Evolutionary conservation across 2,888 invertebrate genomes (phyloP).

Genomic region (Xestia rhomboidea): DNA sequence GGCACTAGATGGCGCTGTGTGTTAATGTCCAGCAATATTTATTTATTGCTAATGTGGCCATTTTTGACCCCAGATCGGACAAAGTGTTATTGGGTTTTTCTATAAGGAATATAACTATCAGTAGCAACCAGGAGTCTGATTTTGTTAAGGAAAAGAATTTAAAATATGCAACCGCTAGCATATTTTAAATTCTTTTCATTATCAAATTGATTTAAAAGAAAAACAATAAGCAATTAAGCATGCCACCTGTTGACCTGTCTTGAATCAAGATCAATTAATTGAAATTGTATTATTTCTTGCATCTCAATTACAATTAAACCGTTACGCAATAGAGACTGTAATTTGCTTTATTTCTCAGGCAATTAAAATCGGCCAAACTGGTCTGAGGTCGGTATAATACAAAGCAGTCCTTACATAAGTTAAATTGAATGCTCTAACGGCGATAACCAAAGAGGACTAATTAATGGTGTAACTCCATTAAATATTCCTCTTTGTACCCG

Average conservation of each 20-base stretch:
- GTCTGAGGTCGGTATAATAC: slow-evolving; percentile 22
- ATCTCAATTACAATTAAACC: slow-evolving; percentile 39
- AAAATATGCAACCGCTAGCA: too few species aligned
- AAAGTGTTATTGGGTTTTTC: background rate
- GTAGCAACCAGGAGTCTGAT: background rate
- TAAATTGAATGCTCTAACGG: background rate
- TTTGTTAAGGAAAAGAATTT: too few species aligned
- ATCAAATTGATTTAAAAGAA: slow-evolving; percentile 5
- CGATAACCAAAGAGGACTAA: background rate
- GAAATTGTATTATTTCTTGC: slow-evolving; percentile 31
- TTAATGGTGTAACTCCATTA: background rate
- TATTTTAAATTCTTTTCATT: background rate
- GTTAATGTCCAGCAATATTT: too few species aligned
- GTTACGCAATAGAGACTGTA: slow-evolving; percentile 50
- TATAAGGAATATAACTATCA: background rate
- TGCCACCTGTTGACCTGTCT: slow-evolving; percentile 9
- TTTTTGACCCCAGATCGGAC: too few species aligned
- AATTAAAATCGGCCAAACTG: slow-evolving; percentile 56
- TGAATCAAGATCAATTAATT: slow-evolving; percentile 21
- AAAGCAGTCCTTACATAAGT: slow-evolving; percentile 30
- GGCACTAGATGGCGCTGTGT: too few species aligned
- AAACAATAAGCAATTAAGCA: background rate
- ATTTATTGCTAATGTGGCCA: background rate
- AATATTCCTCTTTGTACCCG: background rate
- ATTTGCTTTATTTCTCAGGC: slow-evolving; percentile 53